Conservation (phyloP, 2,888 invertebrate species). For the Ischnus inquisitorius region DNA sequence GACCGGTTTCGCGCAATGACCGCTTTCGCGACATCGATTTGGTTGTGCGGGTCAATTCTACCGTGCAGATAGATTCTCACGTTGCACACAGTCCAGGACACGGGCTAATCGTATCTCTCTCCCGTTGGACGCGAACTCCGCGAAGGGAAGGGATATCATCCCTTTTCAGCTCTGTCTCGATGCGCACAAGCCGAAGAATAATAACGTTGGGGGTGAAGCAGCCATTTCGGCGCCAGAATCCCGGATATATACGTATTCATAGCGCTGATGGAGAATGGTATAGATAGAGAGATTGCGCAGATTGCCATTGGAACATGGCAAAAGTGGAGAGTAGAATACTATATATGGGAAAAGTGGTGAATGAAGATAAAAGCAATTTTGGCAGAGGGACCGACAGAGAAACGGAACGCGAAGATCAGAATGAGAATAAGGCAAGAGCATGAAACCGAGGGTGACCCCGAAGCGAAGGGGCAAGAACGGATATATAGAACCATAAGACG, state of each 20-base stretch:
- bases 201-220: constrained; percentile 59
- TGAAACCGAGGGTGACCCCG: background rate
- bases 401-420: constrained; percentile 32
- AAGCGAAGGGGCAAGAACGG: constrained; percentile 38
- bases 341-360: constrained; percentile 3
- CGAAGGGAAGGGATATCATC: background rate
- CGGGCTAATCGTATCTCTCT: background rate
- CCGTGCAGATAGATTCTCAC: background rate
- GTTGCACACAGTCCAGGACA: background rate
- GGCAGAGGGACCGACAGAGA: constrained; percentile 20
- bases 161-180: background rate
- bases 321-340: background rate
- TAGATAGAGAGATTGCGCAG: constrained; percentile 52
- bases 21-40: background rate
- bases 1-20: background rate
- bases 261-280: constrained; percentile 34
- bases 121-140: background rate
- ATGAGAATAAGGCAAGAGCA: constrained; percentile 26
- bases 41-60: background rate
- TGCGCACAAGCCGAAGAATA: constrained; percentile 40
- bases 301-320: constrained; percentile 46
- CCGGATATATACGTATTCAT: constrained; percentile 58
- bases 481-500: constrained; percentile 45
- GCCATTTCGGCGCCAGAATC: constrained; percentile 77
- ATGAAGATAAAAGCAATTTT: constrained; percentile 39